Evolutionary conservation across 2,888 invertebrate species (phyloP), one percentile per base, ranked within the genome.

Genomic region (Villa cingulata): DNA sequence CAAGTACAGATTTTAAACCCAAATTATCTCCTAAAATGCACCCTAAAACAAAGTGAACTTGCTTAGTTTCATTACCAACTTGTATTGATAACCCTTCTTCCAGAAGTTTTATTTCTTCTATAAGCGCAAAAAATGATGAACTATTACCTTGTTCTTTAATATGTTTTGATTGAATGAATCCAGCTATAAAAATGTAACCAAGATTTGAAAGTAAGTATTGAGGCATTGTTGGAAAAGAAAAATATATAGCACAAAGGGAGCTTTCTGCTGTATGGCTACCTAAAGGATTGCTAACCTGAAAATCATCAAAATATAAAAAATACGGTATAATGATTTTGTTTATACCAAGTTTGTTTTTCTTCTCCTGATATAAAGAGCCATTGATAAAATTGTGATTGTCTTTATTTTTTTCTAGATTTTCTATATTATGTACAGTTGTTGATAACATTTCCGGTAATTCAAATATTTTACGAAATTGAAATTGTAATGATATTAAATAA

Each of bases 401-500:
- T 34, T 40, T 37, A 29, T 18, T 39, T 17, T 9, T 14, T 19
- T 40, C 23, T 14, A 48, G 20, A 23, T 32, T 43, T 7, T 37
- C 14, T 36, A 43, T 43, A 16, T 43, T 43, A 15, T 43, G 18
- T 23, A 43, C 14, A 20, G 48, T 43, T 14, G 18, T 29, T 27
- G 20, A 9, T 10, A 41, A 43, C 6, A 48, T 29, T 14, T 34
- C 40, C 14, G 41, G 41, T 16, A 46, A 37, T 23, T 46, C 41
- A 46, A 41, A 46, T 32, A 46, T 39, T 41, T 46, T 41, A 18
- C 20, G 16, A 27, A 46, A 46, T 27, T 46, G 46, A 37, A 41
- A 46, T 34, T 41, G 23, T 41, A 41, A 23, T 19, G 41, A 41
- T 23, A 34, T 14, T 39, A 43, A 37, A 18, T 43, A 19, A 23